phyloP scores from a whole-genome alignment of 1,140 invertebrate species.

The Drosophila parvula region DNA sequence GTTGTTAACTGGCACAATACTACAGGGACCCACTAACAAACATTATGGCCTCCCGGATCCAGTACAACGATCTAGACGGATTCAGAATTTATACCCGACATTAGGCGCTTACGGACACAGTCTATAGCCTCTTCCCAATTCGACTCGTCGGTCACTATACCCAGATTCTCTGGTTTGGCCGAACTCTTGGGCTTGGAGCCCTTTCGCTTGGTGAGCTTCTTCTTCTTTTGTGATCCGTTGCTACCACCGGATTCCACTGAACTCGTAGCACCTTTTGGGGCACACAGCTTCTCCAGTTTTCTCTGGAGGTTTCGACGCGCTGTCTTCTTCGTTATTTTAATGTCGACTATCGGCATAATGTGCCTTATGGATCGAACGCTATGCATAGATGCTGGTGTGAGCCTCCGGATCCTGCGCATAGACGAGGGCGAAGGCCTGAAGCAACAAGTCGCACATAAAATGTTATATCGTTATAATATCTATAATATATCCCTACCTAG shows the following conservation, averaged over 20 bases:
- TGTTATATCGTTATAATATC: neutral
- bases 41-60: too few species aligned
- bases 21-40: neutral
- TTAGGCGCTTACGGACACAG: neutral
- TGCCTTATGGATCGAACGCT: neutral
- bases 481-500: neutral
- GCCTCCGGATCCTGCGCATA: conserved; percentile 1
- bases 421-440: conserved; percentile 1
- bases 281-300: neutral
- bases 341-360: neutral
- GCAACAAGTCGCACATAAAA: neutral
- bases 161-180: neutral
- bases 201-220: neutral
- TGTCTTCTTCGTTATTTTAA: neutral
- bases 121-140: neutral
- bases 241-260: neutral
- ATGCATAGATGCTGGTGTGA: neutral
- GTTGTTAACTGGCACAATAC: too few species aligned
- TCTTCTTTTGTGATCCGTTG: neutral
- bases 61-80: neutral
- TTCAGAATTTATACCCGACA: neutral
- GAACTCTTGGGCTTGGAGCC: neutral
- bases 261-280: neutral
- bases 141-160: too few species aligned
- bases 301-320: neutral